phyloP scores from a whole-genome alignment of 2,797 vertebrate species.

The Rhodeus uyekii region DNA sequence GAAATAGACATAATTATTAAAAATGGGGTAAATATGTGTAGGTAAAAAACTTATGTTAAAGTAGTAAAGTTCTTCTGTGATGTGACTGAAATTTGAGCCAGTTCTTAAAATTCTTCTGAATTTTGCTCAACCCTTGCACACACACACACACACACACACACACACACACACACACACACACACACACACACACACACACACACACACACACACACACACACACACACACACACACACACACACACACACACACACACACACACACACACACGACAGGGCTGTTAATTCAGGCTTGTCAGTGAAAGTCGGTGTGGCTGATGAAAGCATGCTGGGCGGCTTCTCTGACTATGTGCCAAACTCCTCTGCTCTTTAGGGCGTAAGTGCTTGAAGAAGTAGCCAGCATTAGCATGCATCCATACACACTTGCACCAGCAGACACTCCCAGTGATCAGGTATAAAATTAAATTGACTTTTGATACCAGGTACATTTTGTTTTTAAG shows the following conservation, averaged over 20 bases:
- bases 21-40: not conserved
- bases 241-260: conserved; percentile 3
- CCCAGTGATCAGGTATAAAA: not conserved
- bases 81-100: not conserved
- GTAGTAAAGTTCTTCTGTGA: not conserved
- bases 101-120: not conserved
- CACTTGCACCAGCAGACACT: not conserved
- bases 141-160: conserved; percentile 3
- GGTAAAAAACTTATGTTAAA: not conserved
- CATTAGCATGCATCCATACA: not conserved
- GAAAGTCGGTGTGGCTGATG: conserved; percentile 45
- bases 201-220: conserved; percentile 19
- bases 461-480: conserved; percentile 2
- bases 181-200: not conserved
- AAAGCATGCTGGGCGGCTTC: conserved; percentile 42
- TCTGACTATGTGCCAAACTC: conserved; percentile 53
- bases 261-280: not conserved
- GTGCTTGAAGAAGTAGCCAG: conserved; percentile 56
- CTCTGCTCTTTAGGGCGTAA: conserved; percentile 51
- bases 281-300: conserved; percentile 45
- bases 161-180: conserved; percentile 1
- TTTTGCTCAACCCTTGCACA: not conserved
- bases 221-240: not conserved
- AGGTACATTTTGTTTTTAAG: not conserved
- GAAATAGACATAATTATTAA: not conserved